Conservation (phyloP, 2,113 vertebrate genomes). For the Sphaerodactylus townsendi region DNA sequence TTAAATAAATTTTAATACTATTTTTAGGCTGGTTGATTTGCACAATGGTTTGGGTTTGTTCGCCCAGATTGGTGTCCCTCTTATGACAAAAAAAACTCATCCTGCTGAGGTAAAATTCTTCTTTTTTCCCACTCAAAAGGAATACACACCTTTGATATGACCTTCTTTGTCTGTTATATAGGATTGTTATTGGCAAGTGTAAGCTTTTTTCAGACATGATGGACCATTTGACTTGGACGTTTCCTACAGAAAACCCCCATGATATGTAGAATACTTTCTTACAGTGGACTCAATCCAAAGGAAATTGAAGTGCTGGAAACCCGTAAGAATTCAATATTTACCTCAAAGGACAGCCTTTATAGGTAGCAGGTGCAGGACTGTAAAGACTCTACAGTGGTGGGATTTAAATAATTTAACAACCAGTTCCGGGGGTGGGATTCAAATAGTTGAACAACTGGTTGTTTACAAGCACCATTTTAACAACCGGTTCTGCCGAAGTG, state of each 20-base stretch:
- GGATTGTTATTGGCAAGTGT: background rate
- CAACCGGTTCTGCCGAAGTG: too few relatives aligned
- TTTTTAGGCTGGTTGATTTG: conserved; percentile 16
- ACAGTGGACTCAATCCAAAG: background rate
- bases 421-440: too few relatives aligned
- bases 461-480: too few relatives aligned
- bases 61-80: background rate
- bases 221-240: background rate
- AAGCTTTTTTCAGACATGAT: background rate
- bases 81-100: background rate
- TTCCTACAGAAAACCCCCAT: background rate
- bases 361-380: background rate
- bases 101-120: background rate
- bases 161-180: background rate
- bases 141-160: background rate
- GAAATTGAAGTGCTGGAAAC: background rate
- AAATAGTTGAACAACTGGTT: too few relatives aligned
- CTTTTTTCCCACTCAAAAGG: background rate
- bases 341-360: background rate
- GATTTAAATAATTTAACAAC: too few relatives aligned
- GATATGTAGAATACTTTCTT: background rate
- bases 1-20: conserved; percentile 33
- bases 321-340: background rate
- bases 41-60: background rate
- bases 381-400: too few relatives aligned